Evolutionary conservation across 2,888 invertebrate species (phyloP).

Genomic region (Nezara viridula): DNA sequence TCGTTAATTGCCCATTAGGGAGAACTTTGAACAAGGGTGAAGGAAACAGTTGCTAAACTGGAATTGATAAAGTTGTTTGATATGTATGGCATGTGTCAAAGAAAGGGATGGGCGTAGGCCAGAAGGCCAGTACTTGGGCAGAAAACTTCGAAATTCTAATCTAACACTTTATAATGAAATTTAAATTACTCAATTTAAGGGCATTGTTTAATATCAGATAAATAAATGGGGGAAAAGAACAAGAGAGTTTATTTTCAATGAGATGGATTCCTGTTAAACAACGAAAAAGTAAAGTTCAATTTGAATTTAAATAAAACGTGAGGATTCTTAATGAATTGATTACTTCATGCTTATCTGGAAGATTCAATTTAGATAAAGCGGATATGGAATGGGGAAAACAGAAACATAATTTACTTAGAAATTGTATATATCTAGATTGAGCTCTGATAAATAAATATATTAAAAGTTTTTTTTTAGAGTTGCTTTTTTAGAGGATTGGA

Average conservation of each 20-base stretch:
- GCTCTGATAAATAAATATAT: no score
- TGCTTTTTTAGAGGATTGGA: no score
- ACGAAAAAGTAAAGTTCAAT: background rate
- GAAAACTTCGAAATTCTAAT: background rate
- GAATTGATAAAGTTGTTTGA: conserved; percentile 13
- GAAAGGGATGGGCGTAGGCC: background rate
- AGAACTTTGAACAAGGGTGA: background rate
- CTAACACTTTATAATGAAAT: background rate
- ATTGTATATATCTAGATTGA: no score
- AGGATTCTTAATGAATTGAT: background rate
- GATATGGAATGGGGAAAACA: background rate
- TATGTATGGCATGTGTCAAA: conserved; percentile 26
- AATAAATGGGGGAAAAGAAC: background rate
- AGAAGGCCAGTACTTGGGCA: background rate
- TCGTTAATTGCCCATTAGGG: conserved; percentile 16
- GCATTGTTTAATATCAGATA: background rate
- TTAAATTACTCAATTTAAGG: background rate
- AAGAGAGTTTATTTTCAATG: background rate
- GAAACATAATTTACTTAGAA: no score
- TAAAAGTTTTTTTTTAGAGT: no score
- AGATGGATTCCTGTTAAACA: background rate
- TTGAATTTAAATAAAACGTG: background rate
- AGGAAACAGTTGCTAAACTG: conserved; percentile 5
- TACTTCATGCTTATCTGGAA: background rate
- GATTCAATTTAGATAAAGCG: background rate